Base-by-base conservation (phyloP, 2,797 vertebrate species). In the Halcyon badia region DNA sequence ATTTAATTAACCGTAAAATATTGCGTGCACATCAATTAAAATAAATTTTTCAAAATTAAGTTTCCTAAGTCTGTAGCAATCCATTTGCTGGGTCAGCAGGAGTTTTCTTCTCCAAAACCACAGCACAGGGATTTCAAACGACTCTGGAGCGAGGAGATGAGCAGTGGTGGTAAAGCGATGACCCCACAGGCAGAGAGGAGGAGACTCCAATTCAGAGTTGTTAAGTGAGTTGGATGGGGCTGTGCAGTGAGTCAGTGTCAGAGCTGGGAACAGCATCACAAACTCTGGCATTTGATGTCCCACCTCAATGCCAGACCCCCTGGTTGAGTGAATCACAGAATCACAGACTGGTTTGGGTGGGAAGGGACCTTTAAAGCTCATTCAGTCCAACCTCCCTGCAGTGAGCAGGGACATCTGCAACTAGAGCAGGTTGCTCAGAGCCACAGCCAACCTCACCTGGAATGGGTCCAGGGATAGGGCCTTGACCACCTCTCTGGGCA, bases 121-220 rank as follows among this genome's bases (percentile, higher is more conserved):
- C 6, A 52, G 24, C 10, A 9, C 7, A 2, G 52, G 30, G 52
- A n/a, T 71, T 77, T 25, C 33, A 41, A 6, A 3, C 12, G 60
- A 33, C 8, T 54, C 22, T 25, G 35, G 12, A 33, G 51, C 0
- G 5, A 25, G 19, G 26, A 76, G 42, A 62, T 31, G 33, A 83
- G 79, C 30, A 14, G 14, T 24, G 25, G 0, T 14, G 46, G 69
- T 22, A 25, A 30, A 49, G 48, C 2, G 1, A 15, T 4, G 15
- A 11, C 22, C 56, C 28, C 0, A 0, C 0, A 58, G 20, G 33
- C 21, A 33, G 56, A 35, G 56, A 35, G 0, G 0, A 26, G 20
- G 39, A 60, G 12, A 11, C 3, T 19, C 20, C 69, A 16, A 8
- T 39, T 54, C 21, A 1, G 28, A 26, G 11, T 7, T 11, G 24